Evolutionary conservation across 2,797 vertebrate species (phyloP), one percentile per base, ranked within the genome.

Genomic region (Hephaestus fuliginosus): DNA sequence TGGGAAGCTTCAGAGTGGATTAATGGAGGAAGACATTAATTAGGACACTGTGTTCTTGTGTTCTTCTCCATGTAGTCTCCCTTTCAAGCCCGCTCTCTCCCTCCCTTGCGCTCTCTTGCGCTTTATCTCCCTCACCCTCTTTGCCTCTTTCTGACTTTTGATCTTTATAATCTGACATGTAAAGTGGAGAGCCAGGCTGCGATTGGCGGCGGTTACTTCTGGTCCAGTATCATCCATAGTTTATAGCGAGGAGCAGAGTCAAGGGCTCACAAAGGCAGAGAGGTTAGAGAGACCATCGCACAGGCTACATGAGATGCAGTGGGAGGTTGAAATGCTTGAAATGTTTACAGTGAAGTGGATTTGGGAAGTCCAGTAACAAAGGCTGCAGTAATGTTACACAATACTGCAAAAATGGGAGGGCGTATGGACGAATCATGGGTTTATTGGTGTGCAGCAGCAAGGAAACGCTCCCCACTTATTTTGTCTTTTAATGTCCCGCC

Each of bases 1-100:
- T 65, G 81, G 78, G 81, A 84, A 90, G 84, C 82, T 84, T 88
- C 86, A 80, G 76, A 86, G 58, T 86, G 87, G 89, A 91, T 93
- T 91, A 88, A 89, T 88, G 83, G 65, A 84, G 76, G 71, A 86
- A 88, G 88, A 91, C 91, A 81, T 88, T 91, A 92, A 92, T 94
- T 91, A 91, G 88, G 87, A 89, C 86, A 83, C 83, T 72, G 80
- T 86, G 83, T 89, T 89, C 80, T 76, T 80, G 81, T 89, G 82
- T 90, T 93, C 85, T 64, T 83, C 81, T 73, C 65, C 81, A 53
- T 85, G 86, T 81, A 82, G 81, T 83, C 86, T 88, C 60, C 41
- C 71, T 86, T 91, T 86, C 43, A 90, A 88, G 80, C 70, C 30
- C 0, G 17, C 77, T 78, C 78, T 67, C 70, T 66, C 52, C n/a